These are phyloP conservation scores for Ephestia elutella DNA, from an alignment of 1,140 invertebrate genomes.

Conservation along the genomic window DNA sequence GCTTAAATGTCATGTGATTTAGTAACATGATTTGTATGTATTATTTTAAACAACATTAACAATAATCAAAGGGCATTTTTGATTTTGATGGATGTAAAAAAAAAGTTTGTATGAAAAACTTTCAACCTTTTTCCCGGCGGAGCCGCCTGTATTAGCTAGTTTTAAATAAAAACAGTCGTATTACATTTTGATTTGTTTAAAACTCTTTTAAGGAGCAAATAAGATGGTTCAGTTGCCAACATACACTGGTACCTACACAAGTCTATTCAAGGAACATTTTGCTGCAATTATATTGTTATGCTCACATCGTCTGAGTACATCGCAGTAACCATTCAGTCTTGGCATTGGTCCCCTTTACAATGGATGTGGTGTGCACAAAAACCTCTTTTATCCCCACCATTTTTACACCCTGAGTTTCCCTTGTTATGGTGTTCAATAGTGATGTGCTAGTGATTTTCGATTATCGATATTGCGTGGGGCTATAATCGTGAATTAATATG, in stretches of 20 bases:
- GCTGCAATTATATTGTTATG: constrained; percentile 72
- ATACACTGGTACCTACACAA: constrained; percentile 39
- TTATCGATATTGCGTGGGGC: constrained; percentile 13
- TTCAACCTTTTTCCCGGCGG: no score
- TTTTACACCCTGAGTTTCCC: constrained; percentile 25
- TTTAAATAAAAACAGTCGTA: no score
- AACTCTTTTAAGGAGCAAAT: not conserved
- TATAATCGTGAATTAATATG: constrained; percentile 47
- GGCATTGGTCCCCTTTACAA: constrained; percentile 52
- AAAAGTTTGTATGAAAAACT: no score
- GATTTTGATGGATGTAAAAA: no score
- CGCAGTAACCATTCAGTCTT: constrained; percentile 63
- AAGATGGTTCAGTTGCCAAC: constrained; percentile 19
- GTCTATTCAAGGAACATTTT: constrained; percentile 71
- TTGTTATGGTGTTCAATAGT: constrained; percentile 38
- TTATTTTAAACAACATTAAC: no score
- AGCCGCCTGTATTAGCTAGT: no score
- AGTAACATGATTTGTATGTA: no score
- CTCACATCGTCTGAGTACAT: constrained; percentile 59
- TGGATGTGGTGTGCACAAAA: constrained; percentile 49
- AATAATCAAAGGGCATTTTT: no score
- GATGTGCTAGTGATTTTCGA: constrained; percentile 42
- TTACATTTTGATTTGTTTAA: not conserved
- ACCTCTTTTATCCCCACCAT: constrained; percentile 20
- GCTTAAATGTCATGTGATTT: no score